Percentiles rank a stretch among this genome's conserved stretches.
phyloP scores from a whole-genome alignment of 2,797 vertebrate species.

The Spea hammondii region DNA sequence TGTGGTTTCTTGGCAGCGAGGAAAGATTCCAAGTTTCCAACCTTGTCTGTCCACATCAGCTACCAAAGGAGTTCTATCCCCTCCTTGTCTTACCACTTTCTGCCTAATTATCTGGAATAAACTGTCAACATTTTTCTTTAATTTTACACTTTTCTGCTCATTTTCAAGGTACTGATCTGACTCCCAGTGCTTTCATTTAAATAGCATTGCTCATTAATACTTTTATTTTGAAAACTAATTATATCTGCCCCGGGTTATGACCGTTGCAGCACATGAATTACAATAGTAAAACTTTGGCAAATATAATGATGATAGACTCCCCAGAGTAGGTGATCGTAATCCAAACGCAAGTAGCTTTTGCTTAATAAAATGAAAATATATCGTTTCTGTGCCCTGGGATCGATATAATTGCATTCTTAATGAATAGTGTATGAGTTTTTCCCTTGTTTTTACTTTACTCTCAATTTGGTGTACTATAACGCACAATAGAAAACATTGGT shows the following conservation, averaged over 20 bases:
- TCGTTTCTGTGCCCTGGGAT: constrained; percentile 33
- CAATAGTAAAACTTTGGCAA: constrained; percentile 11
- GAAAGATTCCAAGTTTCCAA: background rate
- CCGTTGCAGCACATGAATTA: constrained; percentile 19
- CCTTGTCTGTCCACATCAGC: constrained; percentile 12
- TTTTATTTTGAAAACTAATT: constrained; percentile 5
- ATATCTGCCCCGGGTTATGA: constrained; percentile 3
- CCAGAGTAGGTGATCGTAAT: constrained; percentile 23
- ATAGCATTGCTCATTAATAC: background rate
- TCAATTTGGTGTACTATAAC: constrained; percentile 28
- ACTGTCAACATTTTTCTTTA: background rate
- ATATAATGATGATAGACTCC: constrained; percentile 29
- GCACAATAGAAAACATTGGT: constrained; percentile 20
- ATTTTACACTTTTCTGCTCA: background rate
- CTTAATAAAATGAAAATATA: constrained; percentile 43
- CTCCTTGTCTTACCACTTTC: background rate
- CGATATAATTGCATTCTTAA: constrained; percentile 33
- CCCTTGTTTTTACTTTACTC: constrained; percentile 25
- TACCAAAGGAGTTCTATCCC: constrained; percentile 12
- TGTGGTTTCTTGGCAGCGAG: constrained; percentile 13
- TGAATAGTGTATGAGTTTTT: constrained; percentile 43
- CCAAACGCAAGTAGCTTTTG: constrained; percentile 32
- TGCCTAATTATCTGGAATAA: constrained; percentile 13
- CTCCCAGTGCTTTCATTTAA: constrained; percentile 6
- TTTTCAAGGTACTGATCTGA: background rate